A percentile compares a stretch with the other conserved stretches of the same genome.
These are phyloP conservation scores for Orbicella faveolata DNA, from an alignment of 64 coral and sea anemone species.

Conservation along the genomic window DNA sequence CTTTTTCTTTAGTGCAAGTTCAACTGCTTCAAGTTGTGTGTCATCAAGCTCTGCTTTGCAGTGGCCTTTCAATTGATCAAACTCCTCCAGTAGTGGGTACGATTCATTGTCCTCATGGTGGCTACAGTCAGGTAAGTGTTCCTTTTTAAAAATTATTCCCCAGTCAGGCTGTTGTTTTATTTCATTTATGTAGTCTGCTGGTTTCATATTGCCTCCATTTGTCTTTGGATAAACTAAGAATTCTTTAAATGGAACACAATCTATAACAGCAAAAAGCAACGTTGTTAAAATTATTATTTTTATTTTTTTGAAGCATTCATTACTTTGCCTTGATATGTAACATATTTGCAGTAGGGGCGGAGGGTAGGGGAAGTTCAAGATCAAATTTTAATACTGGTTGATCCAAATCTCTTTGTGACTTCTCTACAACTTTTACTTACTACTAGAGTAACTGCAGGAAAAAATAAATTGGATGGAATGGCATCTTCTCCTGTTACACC, in stretches of 20 bases:
- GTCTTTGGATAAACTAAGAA: slow-evolving; percentile 24
- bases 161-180: slow-evolving; percentile 32
- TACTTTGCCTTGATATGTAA: no score
- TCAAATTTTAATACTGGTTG: no score
- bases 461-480: no score
- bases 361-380: no score
- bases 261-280: neutral
- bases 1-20: slow-evolving; percentile 54
- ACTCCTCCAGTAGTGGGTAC: slow-evolving; percentile 2
- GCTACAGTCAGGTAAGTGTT: neutral
- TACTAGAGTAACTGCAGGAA: no score
- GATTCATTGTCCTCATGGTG: neutral
- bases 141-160: slow-evolving; percentile 23
- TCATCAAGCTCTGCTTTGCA: slow-evolving; percentile 50
- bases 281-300: no score
- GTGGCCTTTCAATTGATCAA: neutral
- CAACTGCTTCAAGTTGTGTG: slow-evolving; percentile 71
- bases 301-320: no score
- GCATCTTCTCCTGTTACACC: no score
- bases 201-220: neutral
- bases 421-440: no score
- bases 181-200: slow-evolving; percentile 38
- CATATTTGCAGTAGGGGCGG: no score
- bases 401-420: no score
- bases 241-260: slow-evolving; percentile 46